Base-by-base conservation (phyloP, 2,888 invertebrate genomes). In the Drepana falcataria region DNA sequence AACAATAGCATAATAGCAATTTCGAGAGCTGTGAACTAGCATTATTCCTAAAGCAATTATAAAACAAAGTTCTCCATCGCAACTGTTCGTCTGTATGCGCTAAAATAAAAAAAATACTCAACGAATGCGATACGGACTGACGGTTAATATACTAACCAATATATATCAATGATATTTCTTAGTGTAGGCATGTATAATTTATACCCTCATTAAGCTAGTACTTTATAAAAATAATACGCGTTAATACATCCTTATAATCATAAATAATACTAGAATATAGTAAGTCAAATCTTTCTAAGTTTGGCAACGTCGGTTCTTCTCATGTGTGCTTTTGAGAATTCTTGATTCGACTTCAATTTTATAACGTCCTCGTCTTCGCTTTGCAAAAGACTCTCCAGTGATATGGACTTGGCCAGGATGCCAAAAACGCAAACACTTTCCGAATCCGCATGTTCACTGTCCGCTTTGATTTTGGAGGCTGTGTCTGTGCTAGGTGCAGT, bases 381-480 rank as follows among this genome's bases (percentile, higher is more conserved):
- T 40, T 51, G 51, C 3, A 51, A 7, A 40, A 51, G 35, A 2
- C 51, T 41, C 9, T 51, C 51, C n/a, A 51, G 40, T 3, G 51
- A 51, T 51, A 51, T 51, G 2, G 51, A 40, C 40, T 51, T 51
- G 3, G 51, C 41, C 4, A 51, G 40, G 9, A 51, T 51, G 4
- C 51, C 51, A 51, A 51, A 51, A 6, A 51, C 40, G 34, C 51
- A 51, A 7, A 40, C 40, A 34, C 41, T 51, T 9, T 51, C 51
- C 2, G 51, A 51, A 34, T 51, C 51, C 2, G 5, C 4, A 37
- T 37, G 4, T 3, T 37, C 3, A 40, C 5, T 34, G 40, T 51
- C 40, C 2, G 2, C 33, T 35, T 9, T 40, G 7, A 6, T 33
- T 49, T 49, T 49, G 33, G 2, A 34, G 7, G 2, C 40, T 49